Evolutionary conservation across 2,888 invertebrate species (phyloP).

Genomic region (Andrena praecox): DNA sequence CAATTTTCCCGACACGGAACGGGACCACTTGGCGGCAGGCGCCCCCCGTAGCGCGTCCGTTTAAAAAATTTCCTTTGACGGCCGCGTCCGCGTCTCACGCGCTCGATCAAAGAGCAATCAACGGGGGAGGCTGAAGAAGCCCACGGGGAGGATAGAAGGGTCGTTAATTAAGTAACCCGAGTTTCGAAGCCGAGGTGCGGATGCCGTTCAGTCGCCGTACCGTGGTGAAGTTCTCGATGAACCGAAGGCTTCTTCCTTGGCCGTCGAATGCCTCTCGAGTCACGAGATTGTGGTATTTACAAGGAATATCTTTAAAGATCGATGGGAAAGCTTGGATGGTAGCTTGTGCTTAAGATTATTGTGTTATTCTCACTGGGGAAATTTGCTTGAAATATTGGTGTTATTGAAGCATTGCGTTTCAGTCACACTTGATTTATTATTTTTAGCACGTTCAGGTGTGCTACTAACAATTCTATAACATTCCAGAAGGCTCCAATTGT

Average conservation of each 20-base stretch:
- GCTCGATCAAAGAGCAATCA: slow-evolving; percentile 73
- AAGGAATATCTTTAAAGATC: slow-evolving; percentile 21
- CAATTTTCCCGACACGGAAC: slow-evolving; percentile 2
- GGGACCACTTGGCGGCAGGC: slow-evolving; percentile 1
- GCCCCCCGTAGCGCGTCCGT: slow-evolving; percentile 30
- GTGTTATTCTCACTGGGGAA: not conserved
- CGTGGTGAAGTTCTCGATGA: slow-evolving; percentile 52
- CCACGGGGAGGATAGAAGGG: slow-evolving; percentile 51
- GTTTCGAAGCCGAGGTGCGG: slow-evolving; percentile 36
- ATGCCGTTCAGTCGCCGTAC: slow-evolving; percentile 27
- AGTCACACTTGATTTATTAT: too few relatives aligned
- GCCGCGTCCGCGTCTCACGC: slow-evolving; percentile 46
- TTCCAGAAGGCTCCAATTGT: too few relatives aligned
- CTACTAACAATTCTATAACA: too few relatives aligned
- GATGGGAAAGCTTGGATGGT: not conserved
- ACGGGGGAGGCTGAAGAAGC: slow-evolving; percentile 37
- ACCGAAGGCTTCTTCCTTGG: slow-evolving; percentile 30
- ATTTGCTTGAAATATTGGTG: not conserved
- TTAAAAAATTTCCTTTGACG: slow-evolving; percentile 62
- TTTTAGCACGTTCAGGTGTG: too few relatives aligned
- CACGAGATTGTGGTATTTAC: slow-evolving; percentile 18
- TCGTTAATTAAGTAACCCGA: slow-evolving; percentile 68
- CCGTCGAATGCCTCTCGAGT: slow-evolving; percentile 29
- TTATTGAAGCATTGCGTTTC: not conserved
- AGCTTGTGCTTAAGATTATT: not conserved